phyloP scores from a whole-genome alignment of 2,888 invertebrate species.

The Palloptera scutellata region DNA sequence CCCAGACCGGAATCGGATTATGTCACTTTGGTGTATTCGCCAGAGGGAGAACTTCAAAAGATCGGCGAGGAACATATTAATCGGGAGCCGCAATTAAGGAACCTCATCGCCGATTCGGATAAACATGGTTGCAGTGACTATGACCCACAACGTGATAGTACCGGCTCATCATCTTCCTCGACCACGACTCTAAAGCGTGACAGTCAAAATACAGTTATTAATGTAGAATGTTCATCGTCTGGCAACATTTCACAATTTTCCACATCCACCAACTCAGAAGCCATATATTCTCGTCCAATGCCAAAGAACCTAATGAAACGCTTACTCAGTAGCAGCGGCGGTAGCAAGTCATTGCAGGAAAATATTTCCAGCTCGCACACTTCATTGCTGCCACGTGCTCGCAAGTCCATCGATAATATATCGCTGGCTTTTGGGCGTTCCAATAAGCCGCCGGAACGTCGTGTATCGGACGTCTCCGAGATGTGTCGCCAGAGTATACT shows the following conservation, averaged over 20 bases:
- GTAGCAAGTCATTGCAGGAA: slow-evolving; percentile 43
- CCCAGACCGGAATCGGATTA: slow-evolving; percentile 63
- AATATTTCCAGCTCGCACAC: slow-evolving; percentile 55
- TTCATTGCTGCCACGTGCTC: slow-evolving; percentile 53
- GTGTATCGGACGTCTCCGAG: slow-evolving; percentile 61
- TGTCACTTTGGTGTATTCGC: slow-evolving; percentile 60
- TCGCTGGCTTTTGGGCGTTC: slow-evolving; percentile 50
- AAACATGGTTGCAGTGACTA: neutral
- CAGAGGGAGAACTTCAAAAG: slow-evolving; percentile 55
- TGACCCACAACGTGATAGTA: slow-evolving; percentile 43
- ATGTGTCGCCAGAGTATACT: slow-evolving; percentile 64
- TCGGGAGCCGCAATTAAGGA: slow-evolving; percentile 28
- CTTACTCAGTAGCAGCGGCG: slow-evolving; percentile 46
- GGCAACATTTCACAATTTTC: slow-evolving; percentile 37
- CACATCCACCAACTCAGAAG: slow-evolving; percentile 34
- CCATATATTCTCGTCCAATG: slow-evolving; percentile 47
- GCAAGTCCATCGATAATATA: slow-evolving; percentile 55
- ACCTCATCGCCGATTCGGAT: slow-evolving; percentile 36
- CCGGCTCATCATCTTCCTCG: slow-evolving; percentile 38
- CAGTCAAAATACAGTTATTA: slow-evolving; percentile 52
- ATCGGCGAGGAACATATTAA: slow-evolving; percentile 52
- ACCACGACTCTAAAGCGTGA: slow-evolving; percentile 51
- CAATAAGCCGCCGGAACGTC: slow-evolving; percentile 58
- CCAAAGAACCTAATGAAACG: slow-evolving; percentile 57
- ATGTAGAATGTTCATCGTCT: slow-evolving; percentile 40